Evolutionary conservation across 1,140 invertebrate species (phyloP).

Genomic region (Heliothis subflexa): DNA sequence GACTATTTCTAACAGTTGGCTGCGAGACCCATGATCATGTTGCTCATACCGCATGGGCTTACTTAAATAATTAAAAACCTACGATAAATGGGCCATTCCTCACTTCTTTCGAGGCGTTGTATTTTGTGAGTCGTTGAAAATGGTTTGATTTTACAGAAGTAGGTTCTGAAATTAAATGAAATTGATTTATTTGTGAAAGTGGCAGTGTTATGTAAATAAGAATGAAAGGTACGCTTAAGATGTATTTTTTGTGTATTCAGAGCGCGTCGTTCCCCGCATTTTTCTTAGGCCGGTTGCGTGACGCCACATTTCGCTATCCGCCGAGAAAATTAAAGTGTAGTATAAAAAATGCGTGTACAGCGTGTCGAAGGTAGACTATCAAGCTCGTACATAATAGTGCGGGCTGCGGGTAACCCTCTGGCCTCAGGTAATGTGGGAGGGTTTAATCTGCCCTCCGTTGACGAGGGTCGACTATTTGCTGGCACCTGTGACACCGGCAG

Average conservation of each 20-base stretch:
- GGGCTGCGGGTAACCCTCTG: conserved; percentile 8
- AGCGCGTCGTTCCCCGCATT: neutral
- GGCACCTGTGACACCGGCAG: conserved; percentile 54
- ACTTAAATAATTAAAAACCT: no score
- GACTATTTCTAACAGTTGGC: no score
- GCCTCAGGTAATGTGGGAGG: conserved; percentile 22
- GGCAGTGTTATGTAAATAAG: no score
- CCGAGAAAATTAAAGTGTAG: neutral
- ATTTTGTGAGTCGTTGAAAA: no score
- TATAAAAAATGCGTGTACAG: conserved; percentile 26
- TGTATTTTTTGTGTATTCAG: neutral
- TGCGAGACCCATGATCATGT: no score
- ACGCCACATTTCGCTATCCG: neutral
- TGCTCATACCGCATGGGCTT: no score
- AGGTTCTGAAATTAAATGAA: no score
- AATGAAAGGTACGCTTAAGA: no score
- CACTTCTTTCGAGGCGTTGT: no score
- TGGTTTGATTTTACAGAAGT: no score
- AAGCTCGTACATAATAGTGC: conserved; percentile 39
- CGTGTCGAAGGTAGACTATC: conserved; percentile 37
- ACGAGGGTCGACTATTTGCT: conserved; percentile 58
- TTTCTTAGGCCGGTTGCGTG: neutral
- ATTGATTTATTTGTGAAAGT: no score
- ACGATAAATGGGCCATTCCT: no score
- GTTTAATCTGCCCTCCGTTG: conserved; percentile 49